Evolutionary conservation across 2,888 invertebrate species (phyloP), one percentile per base, ranked within the genome.

Genomic region (Eueremaeus valkanovi): DNA sequence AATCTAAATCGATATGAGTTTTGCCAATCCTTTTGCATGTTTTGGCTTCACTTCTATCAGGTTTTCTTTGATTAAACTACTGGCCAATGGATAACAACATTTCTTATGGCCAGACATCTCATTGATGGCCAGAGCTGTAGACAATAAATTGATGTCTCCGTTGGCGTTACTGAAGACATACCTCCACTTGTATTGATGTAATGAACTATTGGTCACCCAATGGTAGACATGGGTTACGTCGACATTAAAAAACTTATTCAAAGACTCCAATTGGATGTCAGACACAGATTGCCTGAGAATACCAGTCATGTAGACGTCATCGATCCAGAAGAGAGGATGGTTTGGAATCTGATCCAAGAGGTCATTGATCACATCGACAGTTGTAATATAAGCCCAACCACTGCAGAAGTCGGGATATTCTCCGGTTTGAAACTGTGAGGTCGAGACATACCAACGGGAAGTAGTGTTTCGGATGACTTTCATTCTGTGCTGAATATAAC

Each of bases 241-340:
- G 33, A 76, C 24, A 36, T 74, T 76, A 31, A 55, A 76, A 9
- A 42, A 33, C 33, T 70, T 42, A 45, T 76, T 76, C 21, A 76
- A 70, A 3, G 74, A 24, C 9, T 55, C 40, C 3, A 76, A 42
- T 27, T 55, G 16, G 2, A 74, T 63, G 29, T 51, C 66, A 2
- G 49, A 8, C 21, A 29, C 0, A 16, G 36, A 40, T 21, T 45
- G n/a, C n/a, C 76, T 45, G 27, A 94, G 83, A 72, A 92, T 85
- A 0, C 95, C 95, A 0, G 94, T 95, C 0, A 95, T 84, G 82
- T 89, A 90, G 63, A 92, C 89, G 82, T 95, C 95, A 81, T 95
- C 95, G 77, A 95, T 93, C 94, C 95, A 95, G 84, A 95, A 94
- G 80, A 89, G 91, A 24, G 87, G 85, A n/a, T 87, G 83, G 9